A percentile compares a stretch with the other conserved stretches of the same genome.
Conservation (phyloP, 1,140 invertebrate genomes). For the Leptonema lineaticorne region DNA sequence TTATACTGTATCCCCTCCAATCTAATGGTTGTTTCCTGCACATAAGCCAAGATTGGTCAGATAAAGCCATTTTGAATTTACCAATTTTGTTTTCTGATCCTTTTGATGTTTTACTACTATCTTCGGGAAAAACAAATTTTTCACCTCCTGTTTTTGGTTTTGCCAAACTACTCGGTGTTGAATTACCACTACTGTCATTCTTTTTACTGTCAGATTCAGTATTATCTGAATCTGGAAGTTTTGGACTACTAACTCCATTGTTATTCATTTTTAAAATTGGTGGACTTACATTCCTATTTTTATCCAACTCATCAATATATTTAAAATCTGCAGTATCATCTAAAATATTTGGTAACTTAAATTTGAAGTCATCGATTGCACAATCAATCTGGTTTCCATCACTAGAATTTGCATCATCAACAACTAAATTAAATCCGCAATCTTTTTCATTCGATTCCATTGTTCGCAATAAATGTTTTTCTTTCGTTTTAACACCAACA, state of each 20-base stretch:
- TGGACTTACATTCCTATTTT: conserved; percentile 12
- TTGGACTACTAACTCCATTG: conserved; percentile 36
- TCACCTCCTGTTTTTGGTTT: conserved; percentile 9
- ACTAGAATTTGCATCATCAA: conserved; percentile 14
- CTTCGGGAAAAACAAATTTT: conserved; percentile 35
- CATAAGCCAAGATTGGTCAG: conserved; percentile 35
- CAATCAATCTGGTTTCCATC: not conserved
- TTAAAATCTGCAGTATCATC: conserved; percentile 27
- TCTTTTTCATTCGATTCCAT: conserved; percentile 2
- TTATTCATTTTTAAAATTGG: conserved; percentile 33
- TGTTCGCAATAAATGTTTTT: not conserved
- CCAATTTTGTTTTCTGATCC: conserved; percentile 20
- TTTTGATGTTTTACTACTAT: not conserved
- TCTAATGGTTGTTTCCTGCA: conserved; percentile 31
- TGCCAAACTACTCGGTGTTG: conserved; percentile 22
- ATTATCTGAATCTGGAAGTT: conserved; percentile 11
- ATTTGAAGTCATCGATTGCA: conserved; percentile 33
- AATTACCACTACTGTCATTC: conserved; percentile 24
- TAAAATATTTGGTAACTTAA: conserved; percentile 29
- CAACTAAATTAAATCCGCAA: conserved; percentile 19
- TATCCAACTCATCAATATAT: conserved; percentile 31
- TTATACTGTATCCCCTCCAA: conserved; percentile 37
- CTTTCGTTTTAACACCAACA: not conserved
- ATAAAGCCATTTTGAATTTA: conserved; percentile 34
- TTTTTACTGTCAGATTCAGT: conserved; percentile 12